These are phyloP conservation scores for Pelecanus crispus DNA, from an alignment of 2,113 vertebrate genomes.

Conservation along the genomic window DNA sequence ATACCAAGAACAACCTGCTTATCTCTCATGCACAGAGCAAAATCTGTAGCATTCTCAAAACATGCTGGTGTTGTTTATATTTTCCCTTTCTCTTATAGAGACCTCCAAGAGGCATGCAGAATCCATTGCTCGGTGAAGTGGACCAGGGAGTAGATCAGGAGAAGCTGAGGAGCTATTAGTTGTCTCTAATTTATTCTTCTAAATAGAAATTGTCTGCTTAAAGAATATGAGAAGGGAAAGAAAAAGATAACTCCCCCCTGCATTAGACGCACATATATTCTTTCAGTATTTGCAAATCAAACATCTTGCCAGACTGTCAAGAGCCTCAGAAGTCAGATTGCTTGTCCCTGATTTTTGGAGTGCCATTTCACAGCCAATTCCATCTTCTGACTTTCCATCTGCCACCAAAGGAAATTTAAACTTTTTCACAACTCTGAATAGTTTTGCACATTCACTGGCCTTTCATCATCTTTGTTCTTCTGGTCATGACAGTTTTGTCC, in stretches of 20 bases:
- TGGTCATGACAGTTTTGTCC: background rate
- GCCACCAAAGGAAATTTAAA: background rate
- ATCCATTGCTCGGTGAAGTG: background rate
- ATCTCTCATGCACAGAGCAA: background rate
- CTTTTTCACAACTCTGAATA: background rate
- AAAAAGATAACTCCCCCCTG: background rate
- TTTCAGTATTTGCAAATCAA: background rate
- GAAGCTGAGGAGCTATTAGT: background rate
- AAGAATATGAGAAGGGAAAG: background rate
- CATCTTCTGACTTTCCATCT: background rate
- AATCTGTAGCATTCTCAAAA: background rate
- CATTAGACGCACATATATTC: background rate
- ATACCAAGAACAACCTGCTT: background rate
- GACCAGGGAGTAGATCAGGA: background rate
- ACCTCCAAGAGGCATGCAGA: background rate
- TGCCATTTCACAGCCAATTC: background rate
- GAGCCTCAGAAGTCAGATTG: background rate
- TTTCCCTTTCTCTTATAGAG: background rate
- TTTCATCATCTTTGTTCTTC: background rate
- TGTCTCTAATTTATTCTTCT: background rate
- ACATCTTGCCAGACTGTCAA: background rate
- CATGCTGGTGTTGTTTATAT: background rate
- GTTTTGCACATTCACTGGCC: background rate
- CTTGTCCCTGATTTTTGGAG: background rate
- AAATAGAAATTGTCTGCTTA: background rate